A percentile compares a stretch with the other conserved stretches of the same genome.
Conservation (phyloP, 37 sponge, comb jelly and placozoan species). For the Mnemiopsis leidyi region DNA sequence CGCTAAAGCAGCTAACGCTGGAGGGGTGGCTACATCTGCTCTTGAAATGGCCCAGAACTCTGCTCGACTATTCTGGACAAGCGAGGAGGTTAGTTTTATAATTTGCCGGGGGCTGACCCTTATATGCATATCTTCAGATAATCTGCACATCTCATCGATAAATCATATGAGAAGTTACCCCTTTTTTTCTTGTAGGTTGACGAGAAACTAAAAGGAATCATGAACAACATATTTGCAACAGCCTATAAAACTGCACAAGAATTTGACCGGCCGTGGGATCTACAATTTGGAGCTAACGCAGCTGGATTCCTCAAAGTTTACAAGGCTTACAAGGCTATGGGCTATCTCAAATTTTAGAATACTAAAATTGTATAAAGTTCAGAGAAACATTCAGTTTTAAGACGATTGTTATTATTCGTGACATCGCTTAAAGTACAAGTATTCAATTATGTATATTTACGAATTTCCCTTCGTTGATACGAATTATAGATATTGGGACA, state of each 20-base stretch:
- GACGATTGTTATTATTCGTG: too few species aligned
- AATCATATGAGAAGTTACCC: too few species aligned
- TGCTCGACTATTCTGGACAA: conserved; percentile 26
- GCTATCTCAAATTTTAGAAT: conserved; percentile 18
- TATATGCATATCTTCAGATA: too few species aligned
- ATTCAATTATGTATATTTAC: too few species aligned
- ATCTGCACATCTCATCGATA: background rate
- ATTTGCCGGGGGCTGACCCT: too few species aligned
- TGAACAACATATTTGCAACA: conserved; percentile 19
- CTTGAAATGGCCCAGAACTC: conserved; percentile 56
- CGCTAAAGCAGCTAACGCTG: conserved; percentile 41
- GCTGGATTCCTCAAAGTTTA: conserved; percentile 47
- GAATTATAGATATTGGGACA: too few species aligned
- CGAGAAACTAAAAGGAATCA: conserved; percentile 55
- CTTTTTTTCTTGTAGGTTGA: conserved; percentile 26
- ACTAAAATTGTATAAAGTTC: too few species aligned
- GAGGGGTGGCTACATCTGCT: conserved; percentile 52
- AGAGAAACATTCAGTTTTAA: too few species aligned
- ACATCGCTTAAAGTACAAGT: too few species aligned
- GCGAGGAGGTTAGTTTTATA: conserved; percentile 35
- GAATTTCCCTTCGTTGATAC: too few species aligned
- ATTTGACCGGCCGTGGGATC: conserved; percentile 18
- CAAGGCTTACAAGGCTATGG: conserved; percentile 48
- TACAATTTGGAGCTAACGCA: conserved; percentile 43
- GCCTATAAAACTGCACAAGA: conserved; percentile 13